phyloP scores from a whole-genome alignment of 2,113 vertebrate genomes.

The Setophaga kirtlandii region DNA sequence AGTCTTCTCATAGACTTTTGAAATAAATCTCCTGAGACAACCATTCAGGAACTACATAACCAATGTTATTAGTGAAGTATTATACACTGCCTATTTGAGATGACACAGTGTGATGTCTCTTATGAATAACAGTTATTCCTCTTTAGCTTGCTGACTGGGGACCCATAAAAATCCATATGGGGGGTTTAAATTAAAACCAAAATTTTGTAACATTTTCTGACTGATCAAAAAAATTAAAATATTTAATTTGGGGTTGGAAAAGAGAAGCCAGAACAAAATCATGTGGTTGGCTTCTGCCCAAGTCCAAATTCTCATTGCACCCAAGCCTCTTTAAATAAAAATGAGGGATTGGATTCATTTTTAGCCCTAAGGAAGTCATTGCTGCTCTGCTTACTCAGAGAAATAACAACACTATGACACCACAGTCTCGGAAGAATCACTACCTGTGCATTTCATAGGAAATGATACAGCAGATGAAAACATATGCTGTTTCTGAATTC shows the following conservation, averaged over 20 bases:
- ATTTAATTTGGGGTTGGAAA: neutral
- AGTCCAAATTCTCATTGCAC: neutral
- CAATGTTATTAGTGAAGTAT: neutral
- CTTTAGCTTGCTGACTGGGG: neutral
- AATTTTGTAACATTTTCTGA: neutral
- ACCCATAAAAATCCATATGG: neutral
- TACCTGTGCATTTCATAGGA: neutral
- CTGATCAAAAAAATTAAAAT: neutral
- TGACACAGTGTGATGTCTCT: neutral
- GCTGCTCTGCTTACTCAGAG: neutral
- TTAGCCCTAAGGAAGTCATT: neutral
- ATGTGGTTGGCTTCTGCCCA: neutral
- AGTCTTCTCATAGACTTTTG: neutral
- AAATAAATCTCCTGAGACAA: neutral
- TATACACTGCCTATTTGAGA: neutral
- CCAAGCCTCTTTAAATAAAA: neutral
- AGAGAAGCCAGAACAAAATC: neutral
- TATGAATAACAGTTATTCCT: neutral
- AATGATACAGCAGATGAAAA: neutral
- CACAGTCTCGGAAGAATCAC: neutral
- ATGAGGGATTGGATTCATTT: neutral
- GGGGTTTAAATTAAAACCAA: neutral
- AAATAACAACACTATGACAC: neutral
- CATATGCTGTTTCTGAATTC: neutral
- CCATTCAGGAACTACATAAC: neutral